Conservation (phyloP, 2,888 invertebrate genomes). For the Oxycera nigricornis region DNA sequence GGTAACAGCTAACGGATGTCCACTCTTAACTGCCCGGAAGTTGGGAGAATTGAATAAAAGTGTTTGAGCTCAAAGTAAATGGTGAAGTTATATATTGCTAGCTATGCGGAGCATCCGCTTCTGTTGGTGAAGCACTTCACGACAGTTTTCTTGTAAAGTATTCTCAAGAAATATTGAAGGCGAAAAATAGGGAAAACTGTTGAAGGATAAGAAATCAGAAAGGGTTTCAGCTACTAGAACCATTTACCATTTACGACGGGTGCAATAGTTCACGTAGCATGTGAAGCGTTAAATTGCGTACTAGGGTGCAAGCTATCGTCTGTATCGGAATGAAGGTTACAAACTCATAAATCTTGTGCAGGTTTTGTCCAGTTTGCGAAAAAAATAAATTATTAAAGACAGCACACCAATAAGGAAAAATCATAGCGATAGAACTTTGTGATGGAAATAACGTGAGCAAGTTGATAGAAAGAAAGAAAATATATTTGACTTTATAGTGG, state of each 20-base stretch:
- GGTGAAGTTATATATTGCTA: background rate
- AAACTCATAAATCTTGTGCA: conserved; percentile 29
- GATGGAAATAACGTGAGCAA: too few species aligned
- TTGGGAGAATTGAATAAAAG: conserved; percentile 25
- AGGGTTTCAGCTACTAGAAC: background rate
- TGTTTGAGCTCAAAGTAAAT: background rate
- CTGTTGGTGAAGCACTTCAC: background rate
- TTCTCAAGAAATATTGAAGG: background rate
- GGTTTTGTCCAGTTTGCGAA: conserved; percentile 28
- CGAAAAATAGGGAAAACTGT: background rate
- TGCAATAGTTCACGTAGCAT: conserved; percentile 42
- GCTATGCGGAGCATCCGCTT: background rate
- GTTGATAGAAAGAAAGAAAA: too few species aligned
- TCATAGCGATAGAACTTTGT: background rate
- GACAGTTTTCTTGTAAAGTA: background rate
- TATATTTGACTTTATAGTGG: too few species aligned
- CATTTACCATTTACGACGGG: conserved; percentile 17
- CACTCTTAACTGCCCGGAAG: background rate
- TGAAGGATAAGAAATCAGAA: background rate
- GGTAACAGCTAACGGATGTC: background rate
- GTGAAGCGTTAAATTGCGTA: conserved; percentile 46
- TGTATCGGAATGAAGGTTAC: background rate
- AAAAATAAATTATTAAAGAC: conserved; percentile 27
- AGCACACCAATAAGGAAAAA: background rate
- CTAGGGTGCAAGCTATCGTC: background rate